These are phyloP conservation scores for Eugnorisma glareosa DNA, from an alignment of 2,888 invertebrate species.

Conservation along the genomic window DNA sequence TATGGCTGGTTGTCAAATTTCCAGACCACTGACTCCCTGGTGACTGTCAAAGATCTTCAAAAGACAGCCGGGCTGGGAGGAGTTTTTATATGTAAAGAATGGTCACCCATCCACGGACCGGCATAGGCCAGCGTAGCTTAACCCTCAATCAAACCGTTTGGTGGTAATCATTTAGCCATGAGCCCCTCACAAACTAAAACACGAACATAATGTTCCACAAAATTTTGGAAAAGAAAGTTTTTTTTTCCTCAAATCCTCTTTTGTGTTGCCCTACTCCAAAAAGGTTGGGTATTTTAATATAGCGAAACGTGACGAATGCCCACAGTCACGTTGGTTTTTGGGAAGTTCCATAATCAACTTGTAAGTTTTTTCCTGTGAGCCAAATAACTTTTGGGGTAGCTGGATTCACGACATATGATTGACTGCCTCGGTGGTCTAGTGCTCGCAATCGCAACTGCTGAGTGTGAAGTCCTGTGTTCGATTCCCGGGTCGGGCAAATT, in stretches of 20 bases:
- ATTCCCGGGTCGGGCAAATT: too few species aligned
- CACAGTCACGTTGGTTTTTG: background rate
- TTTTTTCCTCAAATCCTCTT: background rate
- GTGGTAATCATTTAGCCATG: background rate
- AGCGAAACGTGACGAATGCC: background rate
- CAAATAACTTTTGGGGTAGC: background rate
- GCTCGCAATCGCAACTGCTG: too few species aligned
- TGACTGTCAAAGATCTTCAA: background rate
- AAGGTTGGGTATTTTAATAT: background rate
- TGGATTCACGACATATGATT: background rate
- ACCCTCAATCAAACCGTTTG: background rate
- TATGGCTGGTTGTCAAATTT: background rate
- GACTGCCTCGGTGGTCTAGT: too few species aligned
- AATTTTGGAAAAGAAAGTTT: background rate
- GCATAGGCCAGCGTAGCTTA: background rate
- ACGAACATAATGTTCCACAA: background rate
- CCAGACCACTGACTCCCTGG: background rate
- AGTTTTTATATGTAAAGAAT: background rate
- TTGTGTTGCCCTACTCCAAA: background rate
- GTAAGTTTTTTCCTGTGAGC: background rate
- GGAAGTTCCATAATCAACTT: background rate
- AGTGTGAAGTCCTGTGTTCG: too few species aligned
- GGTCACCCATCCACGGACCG: background rate
- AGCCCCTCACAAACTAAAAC: background rate
- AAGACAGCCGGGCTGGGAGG: too few species aligned